Evolutionary conservation across 2,888 invertebrate species (phyloP).

Genomic region (Patella depressa): DNA sequence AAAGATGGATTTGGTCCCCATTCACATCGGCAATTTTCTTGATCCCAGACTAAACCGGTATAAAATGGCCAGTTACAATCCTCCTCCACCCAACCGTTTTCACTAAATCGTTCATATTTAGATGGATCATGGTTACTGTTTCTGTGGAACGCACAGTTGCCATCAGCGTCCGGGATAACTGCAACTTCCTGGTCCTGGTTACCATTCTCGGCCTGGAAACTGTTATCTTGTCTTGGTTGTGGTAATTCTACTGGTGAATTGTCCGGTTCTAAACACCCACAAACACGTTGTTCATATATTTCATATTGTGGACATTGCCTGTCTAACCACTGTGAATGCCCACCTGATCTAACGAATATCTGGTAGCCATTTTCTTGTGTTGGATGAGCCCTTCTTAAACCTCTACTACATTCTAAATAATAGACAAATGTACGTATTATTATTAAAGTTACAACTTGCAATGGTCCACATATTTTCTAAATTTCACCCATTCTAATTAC

Average conservation of each 20-base stretch:
- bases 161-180: neutral
- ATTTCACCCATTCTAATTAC: too few relatives aligned
- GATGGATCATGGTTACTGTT: neutral
- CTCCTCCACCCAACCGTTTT: slow-evolving; percentile 34
- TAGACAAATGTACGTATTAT: neutral
- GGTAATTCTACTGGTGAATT: neutral
- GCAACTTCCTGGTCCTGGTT: neutral
- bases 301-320: slow-evolving; percentile 27
- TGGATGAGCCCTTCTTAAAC: slow-evolving; percentile 40
- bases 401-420: slow-evolving; percentile 36
- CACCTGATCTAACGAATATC: slow-evolving; percentile 31
- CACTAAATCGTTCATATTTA: slow-evolving; percentile 33
- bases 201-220: neutral
- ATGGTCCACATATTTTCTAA: too few relatives aligned
- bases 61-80: slow-evolving; percentile 45
- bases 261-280: slow-evolving; percentile 25
- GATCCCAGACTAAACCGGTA: slow-evolving; percentile 50
- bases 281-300: slow-evolving; percentile 30
- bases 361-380: slow-evolving; percentile 40
- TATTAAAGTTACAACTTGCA: too few relatives aligned
- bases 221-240: neutral
- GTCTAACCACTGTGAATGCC: slow-evolving; percentile 35
- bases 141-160: neutral
- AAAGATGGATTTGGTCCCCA: slow-evolving; percentile 38
- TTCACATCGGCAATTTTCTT: slow-evolving; percentile 48